Evolutionary conservation across 2,113 vertebrate species (phyloP), one percentile per base, ranked within the genome.

Genomic region (Pseudorhombus dupliciocellatus): DNA sequence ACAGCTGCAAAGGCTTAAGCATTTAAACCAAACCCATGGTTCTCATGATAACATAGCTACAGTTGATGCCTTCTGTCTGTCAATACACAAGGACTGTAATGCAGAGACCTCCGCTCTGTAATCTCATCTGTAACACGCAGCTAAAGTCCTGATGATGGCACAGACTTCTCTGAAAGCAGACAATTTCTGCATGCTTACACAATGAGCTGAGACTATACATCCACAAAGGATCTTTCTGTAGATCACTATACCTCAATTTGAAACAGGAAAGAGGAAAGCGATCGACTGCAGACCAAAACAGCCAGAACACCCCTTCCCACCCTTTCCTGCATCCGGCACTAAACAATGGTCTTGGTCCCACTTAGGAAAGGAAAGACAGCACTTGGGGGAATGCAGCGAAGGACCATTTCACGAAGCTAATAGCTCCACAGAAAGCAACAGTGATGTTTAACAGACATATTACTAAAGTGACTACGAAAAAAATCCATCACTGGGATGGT

Each of bases 241-340:
- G 34, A 57, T 57, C 44, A 76, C 24, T 15, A 70, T 40, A 75
- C 66, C 70, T 84, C 67, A 46, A 56, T 64, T 72, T 84, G 78
- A 84, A 87, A 90, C 89, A 92, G 92, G 92, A 93, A 94, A 91
- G 78, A 81, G 90, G 84, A 89, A 89, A 84, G 77, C 83, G 63
- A 67, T 70, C 42, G 42, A 75, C 81, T 84, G 79, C 66, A 79
- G 79, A 80, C 70, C 83, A 82, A 82, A 84, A 85, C 52, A 76
- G 59, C 66, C 58, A 65, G 74, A 89, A 82, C 82, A 67, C 75
- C 68, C 50, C 72, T 77, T 73, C 90, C 89, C 91, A 91, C 93
- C 93, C 92, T 92, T 94, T 94, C 93, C 93, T 94, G 92, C 86
- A 93, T 93, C 93, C 93, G 87, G 92, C 73, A 86, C 77, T 50